These are phyloP conservation scores for Zaprionus kolodkinae DNA, from an alignment of 1,140 invertebrate genomes.

Conservation along the genomic window DNA sequence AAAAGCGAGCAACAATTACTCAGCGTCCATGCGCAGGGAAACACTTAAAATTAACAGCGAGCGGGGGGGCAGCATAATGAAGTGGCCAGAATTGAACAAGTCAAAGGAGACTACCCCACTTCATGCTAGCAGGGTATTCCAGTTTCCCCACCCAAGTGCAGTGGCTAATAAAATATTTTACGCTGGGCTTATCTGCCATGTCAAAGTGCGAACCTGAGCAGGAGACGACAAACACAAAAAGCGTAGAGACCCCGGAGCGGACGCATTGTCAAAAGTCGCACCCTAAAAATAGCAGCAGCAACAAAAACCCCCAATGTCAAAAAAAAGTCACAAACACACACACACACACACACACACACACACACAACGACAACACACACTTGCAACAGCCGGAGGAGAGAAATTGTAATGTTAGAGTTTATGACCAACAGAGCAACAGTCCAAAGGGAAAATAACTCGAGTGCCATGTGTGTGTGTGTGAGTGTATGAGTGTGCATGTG, in stretches of 20 bases:
- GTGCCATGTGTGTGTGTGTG: neutral
- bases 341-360: slow-evolving; percentile 34
- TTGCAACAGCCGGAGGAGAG: slow-evolving; percentile 26
- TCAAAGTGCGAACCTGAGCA: slow-evolving; percentile 69
- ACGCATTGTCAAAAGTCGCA: slow-evolving; percentile 70
- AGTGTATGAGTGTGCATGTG: neutral
- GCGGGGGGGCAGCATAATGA: neutral
- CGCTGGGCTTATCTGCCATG: slow-evolving; percentile 75
- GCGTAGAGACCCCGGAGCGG: slow-evolving; percentile 36
- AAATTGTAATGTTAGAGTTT: slow-evolving; percentile 70
- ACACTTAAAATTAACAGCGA: slow-evolving; percentile 2
- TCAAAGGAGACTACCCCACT: neutral
- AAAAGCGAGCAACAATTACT: slow-evolving; percentile 5
- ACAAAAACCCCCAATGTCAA: slow-evolving; percentile 72
- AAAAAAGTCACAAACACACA: slow-evolving; percentile 62
- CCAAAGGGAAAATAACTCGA: slow-evolving; percentile 22
- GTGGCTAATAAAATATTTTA: slow-evolving; percentile 80
- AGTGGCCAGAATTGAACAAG: neutral
- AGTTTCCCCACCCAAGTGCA: neutral
- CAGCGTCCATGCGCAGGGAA: neutral
- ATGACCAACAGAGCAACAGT: slow-evolving; percentile 76
- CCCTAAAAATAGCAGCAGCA: slow-evolving; percentile 38
- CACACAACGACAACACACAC: slow-evolving; percentile 19
- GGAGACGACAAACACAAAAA: slow-evolving; percentile 48
- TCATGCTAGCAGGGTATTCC: neutral